Base-by-base conservation (phyloP, 2,888 invertebrate genomes). In the Gortyna flavago region DNA sequence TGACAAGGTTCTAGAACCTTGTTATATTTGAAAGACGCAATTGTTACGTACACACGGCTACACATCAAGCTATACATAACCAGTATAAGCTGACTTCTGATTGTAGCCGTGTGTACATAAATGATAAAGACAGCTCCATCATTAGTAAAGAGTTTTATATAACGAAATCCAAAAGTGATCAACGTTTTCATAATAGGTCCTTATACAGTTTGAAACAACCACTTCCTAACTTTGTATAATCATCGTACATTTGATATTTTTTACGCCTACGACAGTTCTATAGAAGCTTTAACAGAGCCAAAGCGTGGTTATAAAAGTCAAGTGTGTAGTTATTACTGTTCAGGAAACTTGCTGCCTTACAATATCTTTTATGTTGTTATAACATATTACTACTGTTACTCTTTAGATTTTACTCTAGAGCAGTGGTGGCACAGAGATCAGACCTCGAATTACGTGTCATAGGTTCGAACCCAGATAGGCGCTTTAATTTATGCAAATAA, bases 241-340 rank as follows among this genome's bases (percentile, higher is more conserved):
- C 59, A 18, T 29, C 25, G 59, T 8, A 44, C 41, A 66, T 79
- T 81, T 66, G 75, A 75, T 75, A 65, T 81, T 74, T 62, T 48
- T 44, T 66, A 62, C n/a, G 44, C 67, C 76, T 67, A 62, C 66
- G 67, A 75, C 79, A 67, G 59, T 67, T 75, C 81, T 67, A 79
- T 75, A 54, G 41, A 44, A 66, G 5, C 51, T 35, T 81, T 61
- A 66, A 81, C 51, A 21, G 59, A 81, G 81, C 81, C 66, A 79
- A 54, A 81, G 76, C 44, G 29, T 29, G 65, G 81, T 11, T 74
- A 59, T 81, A 81, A 81, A 79, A 75, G 25, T 54, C 66, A 67
- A 81, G 82, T 79, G n/a, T 61, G 51, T 59, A 61, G 76, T 59
- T 81, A 81, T 66, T 80, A 64, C 61, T 44, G 59, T 79, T 80